phyloP scores from a whole-genome alignment of 2,797 vertebrate species.

The Ambastaia sidthimunki region DNA sequence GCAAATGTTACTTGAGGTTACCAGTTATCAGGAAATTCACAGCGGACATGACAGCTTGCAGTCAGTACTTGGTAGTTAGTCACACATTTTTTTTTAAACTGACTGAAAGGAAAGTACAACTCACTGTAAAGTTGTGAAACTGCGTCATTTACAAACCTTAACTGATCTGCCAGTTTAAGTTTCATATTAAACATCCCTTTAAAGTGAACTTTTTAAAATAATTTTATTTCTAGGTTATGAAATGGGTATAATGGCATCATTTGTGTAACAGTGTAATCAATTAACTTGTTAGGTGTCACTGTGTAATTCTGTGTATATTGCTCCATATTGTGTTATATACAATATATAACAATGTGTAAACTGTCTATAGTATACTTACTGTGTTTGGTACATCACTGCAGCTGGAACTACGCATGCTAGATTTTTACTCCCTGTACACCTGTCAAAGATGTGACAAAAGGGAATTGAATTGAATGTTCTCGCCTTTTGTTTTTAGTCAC shows the following conservation, averaged over 20 bases:
- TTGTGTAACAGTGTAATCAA: background rate
- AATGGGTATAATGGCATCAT: background rate
- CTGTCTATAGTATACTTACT: no score
- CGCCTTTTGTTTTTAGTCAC: no score
- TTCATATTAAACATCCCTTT: background rate
- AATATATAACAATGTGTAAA: no score
- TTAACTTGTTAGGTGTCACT: background rate
- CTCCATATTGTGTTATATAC: no score
- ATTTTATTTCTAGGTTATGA: background rate
- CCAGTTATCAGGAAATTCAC: constrained; percentile 9
- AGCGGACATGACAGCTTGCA: constrained; percentile 22
- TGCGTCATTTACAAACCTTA: background rate
- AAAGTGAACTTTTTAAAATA: background rate
- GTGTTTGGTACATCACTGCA: no score
- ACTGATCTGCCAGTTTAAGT: background rate
- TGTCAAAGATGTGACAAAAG: no score
- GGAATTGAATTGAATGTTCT: no score
- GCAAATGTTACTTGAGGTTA: background rate
- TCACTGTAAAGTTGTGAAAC: background rate
- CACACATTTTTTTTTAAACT: background rate
- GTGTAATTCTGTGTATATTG: no score
- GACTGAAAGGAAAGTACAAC: constrained; percentile 7
- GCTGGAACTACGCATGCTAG: no score
- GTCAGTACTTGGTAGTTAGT: background rate
- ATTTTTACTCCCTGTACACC: no score